These are phyloP conservation scores for Cybosia mesomella DNA, from an alignment of 2,888 invertebrate genomes.

Conservation along the genomic window DNA sequence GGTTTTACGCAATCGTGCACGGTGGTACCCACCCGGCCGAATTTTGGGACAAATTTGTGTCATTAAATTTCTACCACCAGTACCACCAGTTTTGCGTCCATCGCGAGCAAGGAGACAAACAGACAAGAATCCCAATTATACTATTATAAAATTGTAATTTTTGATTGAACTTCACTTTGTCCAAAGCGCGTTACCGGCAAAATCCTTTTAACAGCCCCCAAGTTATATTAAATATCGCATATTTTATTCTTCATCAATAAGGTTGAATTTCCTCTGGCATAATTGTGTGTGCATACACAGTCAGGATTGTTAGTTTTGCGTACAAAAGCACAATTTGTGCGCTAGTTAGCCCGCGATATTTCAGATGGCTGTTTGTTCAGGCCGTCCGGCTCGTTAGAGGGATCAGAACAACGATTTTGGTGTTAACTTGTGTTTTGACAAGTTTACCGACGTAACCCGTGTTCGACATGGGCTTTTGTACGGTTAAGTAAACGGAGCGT, in stretches of 20 bases:
- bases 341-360: slow-evolving; percentile 61
- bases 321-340: slow-evolving; percentile 64
- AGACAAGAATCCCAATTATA: no score
- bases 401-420: slow-evolving; percentile 48
- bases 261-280: slow-evolving; percentile 33
- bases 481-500: slow-evolving; percentile 16
- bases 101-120: no score
- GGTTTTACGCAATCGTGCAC: no score
- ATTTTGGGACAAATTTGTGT: no score
- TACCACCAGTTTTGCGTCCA: no score
- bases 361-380: slow-evolving; percentile 67
- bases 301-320: slow-evolving; percentile 63
- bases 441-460: slow-evolving; percentile 28
- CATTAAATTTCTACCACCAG: no score
- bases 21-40: no score
- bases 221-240: not conserved
- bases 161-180: not conserved
- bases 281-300: slow-evolving; percentile 25
- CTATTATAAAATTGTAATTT: no score
- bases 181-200: not conserved
- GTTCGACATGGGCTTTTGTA: slow-evolving; percentile 18
- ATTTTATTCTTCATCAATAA: slow-evolving; percentile 20
- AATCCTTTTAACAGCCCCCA: not conserved
- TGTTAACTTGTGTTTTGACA: slow-evolving; percentile 54
- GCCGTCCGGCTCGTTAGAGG: slow-evolving; percentile 52